Evolutionary conservation across 2,113 vertebrate species (phyloP).

Genomic region (Galemys pyrenaicus): DNA sequence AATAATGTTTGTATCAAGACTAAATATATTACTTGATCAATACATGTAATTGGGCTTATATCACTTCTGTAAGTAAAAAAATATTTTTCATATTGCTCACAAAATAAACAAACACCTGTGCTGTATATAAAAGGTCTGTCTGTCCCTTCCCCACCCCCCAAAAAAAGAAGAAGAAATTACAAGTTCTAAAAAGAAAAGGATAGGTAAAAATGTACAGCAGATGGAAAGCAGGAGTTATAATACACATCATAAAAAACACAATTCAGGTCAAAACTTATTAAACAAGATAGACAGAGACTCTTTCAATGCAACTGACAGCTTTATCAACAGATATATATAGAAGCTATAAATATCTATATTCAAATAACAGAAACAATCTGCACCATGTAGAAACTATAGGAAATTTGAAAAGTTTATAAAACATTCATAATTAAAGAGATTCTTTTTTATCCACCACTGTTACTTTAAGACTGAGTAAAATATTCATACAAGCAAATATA

Average conservation of each 20-base stretch:
- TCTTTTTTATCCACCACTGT: background rate
- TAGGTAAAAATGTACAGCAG: background rate
- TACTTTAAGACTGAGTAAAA: background rate
- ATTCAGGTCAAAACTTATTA: background rate
- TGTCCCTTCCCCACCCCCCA: background rate
- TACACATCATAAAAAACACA: background rate
- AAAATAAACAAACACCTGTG: background rate
- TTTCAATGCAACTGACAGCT: background rate
- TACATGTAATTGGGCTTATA: background rate
- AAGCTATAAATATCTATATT: background rate
- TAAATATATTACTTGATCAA: background rate
- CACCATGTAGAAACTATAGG: background rate
- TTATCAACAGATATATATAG: background rate
- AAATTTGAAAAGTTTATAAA: background rate
- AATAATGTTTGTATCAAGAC: background rate
- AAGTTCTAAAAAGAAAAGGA: background rate
- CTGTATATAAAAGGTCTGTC: background rate
- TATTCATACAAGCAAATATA: background rate
- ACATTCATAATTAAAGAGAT: background rate
- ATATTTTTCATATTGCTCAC: background rate
- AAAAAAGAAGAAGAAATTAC: background rate
- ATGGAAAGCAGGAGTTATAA: background rate
- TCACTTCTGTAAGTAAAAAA: background rate
- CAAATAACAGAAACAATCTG: background rate
- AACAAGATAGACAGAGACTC: background rate